Base-by-base conservation (phyloP, 2,113 vertebrate species). In the Piaya cayana region DNA sequence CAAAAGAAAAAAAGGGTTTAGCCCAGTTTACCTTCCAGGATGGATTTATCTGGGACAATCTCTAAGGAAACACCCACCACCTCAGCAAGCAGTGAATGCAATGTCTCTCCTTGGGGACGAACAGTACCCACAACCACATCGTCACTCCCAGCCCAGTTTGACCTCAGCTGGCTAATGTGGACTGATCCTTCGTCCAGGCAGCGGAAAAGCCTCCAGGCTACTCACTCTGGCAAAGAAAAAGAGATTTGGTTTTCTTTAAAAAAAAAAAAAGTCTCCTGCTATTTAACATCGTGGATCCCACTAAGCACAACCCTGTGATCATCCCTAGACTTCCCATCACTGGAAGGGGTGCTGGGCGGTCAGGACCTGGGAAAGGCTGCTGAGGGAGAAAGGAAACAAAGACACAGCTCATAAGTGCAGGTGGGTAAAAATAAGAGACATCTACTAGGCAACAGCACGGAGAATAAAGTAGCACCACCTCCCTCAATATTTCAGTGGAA, bases 401-500 rank as follows among this genome's bases (percentile, higher is more conserved):
- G 17, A 11, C 15, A 27, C 0, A 1, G 52, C 9, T 53, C 1
- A 3, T 3, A 26, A 0, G 5, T 36, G 20, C 14, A 6, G 1
- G 25, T 0, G 10, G 55, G 14, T 26, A 50, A 83, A 91, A 34
- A 37, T 37, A 71, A 53, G 20, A 49, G 6, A 67, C 87, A 69
- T 13, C 42, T 55, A 56, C 37, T 30, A 12, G 4, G 21, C 27
- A 42, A n/a, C 21, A 63, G 37, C 2, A 4, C 0, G 16, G 43
- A 55, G 52, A 72, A 36, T 8, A 12, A 74, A 82, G 50, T 5
- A 68, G 71, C 0, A 1, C 36, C 25, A 30, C 14, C 30, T 59
- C 49, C 43, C 30, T 26, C 23, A 9, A 2, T 8, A 39, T 5
- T 19, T 12, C 45, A 52, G 0, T 1, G 25, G 68, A 21, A 88